Evolutionary conservation across 2,113 vertebrate species (phyloP).

Genomic region (Orthonyx spaldingii): DNA sequence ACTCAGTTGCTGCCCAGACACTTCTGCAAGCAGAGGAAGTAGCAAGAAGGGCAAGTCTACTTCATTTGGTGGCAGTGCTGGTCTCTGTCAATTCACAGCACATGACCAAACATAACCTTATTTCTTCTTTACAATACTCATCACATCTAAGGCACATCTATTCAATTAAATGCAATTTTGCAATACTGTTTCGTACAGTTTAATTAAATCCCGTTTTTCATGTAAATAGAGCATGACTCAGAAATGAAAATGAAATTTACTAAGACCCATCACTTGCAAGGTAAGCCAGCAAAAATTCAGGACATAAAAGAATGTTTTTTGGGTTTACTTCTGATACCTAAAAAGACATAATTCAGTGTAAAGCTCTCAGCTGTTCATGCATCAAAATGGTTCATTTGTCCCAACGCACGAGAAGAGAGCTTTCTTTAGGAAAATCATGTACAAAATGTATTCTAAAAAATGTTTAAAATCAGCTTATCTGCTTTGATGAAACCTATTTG

Average conservation of each 20-base stretch:
- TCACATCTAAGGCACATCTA: not conserved
- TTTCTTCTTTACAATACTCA: not conserved
- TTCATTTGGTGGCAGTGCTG: not conserved
- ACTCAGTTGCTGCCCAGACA: not conserved
- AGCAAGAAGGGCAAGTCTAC: not conserved
- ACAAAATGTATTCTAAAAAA: not conserved
- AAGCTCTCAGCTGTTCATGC: not conserved
- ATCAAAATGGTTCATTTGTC: not conserved
- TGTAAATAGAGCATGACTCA: constrained; percentile 1
- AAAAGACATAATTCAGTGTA: not conserved
- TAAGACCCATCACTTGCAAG: not conserved
- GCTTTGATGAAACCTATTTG: not conserved
- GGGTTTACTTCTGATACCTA: not conserved
- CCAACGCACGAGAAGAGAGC: not conserved
- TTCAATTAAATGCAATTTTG: constrained; percentile 10
- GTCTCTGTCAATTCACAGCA: not conserved
- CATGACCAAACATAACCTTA: not conserved
- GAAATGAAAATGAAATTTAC: not conserved
- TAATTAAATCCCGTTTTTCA: not conserved
- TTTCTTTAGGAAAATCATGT: not conserved
- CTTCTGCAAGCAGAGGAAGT: not conserved
- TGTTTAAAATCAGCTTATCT: not conserved
- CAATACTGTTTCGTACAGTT: not conserved
- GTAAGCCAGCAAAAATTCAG: not conserved
- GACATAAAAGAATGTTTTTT: not conserved